These are phyloP conservation scores for Stenichneumon culpator DNA, from an alignment of 2,888 invertebrate species.

Conservation along the genomic window DNA sequence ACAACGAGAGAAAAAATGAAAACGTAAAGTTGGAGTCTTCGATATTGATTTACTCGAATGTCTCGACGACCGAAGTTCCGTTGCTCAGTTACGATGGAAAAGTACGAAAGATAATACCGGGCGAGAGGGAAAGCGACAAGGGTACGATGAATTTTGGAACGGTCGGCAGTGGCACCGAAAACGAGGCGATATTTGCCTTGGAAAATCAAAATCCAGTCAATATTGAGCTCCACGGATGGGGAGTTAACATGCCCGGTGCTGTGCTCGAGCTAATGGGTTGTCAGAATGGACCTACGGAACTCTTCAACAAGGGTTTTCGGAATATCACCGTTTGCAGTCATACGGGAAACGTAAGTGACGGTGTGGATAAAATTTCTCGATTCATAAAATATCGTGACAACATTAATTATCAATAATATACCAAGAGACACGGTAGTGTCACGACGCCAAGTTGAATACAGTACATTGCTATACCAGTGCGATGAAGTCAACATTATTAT, in stretches of 20 bases:
- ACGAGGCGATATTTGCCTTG: conserved; percentile 90
- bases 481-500: too few species aligned
- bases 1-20: conserved; percentile 85
- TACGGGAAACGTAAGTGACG: conserved; percentile 80
- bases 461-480: too few species aligned
- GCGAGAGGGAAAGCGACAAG: conserved; percentile 80
- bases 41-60: conserved; percentile 90
- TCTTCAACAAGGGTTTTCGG: conserved; percentile 80
- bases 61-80: conserved; percentile 90
- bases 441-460: too few species aligned
- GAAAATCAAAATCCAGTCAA: conserved; percentile 92
- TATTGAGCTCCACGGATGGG: conserved; percentile 88
- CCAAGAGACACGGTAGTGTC: too few species aligned
- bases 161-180: conserved; percentile 88
- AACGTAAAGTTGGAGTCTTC: conserved; percentile 88
- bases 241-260: conserved; percentile 87
- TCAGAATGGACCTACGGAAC: conserved; percentile 85
- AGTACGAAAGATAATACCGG: conserved; percentile 85
- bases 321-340: conserved; percentile 83
- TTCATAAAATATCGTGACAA: not conserved
- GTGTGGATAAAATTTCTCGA: not conserved
- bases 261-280: conserved; percentile 88
- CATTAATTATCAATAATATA: not conserved
- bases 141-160: conserved; percentile 88
- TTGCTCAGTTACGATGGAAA: conserved; percentile 91